Percentiles rank a stretch among this genome's conserved stretches.
Conservation (phyloP, 2,888 invertebrate genomes). For the Hesperia comma region DNA sequence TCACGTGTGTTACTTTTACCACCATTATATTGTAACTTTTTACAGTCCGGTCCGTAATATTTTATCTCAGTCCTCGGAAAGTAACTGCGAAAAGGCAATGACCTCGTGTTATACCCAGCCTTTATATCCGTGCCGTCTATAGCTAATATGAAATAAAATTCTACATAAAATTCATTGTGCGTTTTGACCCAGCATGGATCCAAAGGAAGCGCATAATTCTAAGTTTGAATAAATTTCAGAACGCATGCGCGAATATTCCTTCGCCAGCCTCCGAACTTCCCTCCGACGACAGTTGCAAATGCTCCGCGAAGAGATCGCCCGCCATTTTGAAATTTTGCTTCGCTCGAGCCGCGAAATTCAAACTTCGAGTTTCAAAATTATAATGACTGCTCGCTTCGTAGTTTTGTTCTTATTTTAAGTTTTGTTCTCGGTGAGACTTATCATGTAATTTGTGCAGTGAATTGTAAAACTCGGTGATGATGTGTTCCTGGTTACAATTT, state of each 20-base stretch:
- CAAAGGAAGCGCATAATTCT: constrained; percentile 12
- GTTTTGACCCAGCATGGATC: background rate
- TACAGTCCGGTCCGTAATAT: background rate
- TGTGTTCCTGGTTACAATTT: constrained; percentile 55
- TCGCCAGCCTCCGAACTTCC: constrained; percentile 49
- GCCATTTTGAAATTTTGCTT: constrained; percentile 43
- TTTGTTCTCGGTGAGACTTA: constrained; percentile 14
- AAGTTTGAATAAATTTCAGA: constrained; percentile 6
- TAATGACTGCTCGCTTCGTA: constrained; percentile 38
- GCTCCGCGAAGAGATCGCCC: constrained; percentile 46
- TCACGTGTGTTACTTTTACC: background rate
- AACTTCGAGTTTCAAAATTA: constrained; percentile 48
- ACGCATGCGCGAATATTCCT: constrained; percentile 57
- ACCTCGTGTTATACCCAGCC: background rate
- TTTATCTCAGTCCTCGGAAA: background rate
- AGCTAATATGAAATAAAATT: background rate
- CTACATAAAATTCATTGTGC: background rate
- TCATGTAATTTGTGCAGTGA: constrained; percentile 46
- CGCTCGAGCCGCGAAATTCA: constrained; percentile 45
- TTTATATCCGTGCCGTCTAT: background rate
- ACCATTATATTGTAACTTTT: background rate
- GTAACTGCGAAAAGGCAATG: background rate
- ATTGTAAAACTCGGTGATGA: constrained; percentile 62
- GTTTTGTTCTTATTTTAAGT: constrained; percentile 15
- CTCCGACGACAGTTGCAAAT: constrained; percentile 54